A percentile compares a stretch with the other conserved stretches of the same genome.
These are phyloP conservation scores for Ptychochromis oligacanthus DNA, from an alignment of 2,113 vertebrate genomes.

Conservation along the genomic window DNA sequence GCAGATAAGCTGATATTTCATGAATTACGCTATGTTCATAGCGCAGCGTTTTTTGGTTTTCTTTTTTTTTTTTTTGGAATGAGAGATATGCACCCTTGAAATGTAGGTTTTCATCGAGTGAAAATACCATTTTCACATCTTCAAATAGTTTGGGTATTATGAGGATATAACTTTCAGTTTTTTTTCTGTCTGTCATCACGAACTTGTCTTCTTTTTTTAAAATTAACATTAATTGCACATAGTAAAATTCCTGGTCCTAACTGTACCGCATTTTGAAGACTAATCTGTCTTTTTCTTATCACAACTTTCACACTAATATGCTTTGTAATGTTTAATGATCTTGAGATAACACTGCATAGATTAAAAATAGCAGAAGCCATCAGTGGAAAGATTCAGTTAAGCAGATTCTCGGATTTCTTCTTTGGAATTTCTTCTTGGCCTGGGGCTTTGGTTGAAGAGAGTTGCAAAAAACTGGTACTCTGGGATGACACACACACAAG, in stretches of 20 bases:
- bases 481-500: background rate
- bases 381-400: constrained; percentile 5
- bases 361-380: background rate
- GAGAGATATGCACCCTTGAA: background rate
- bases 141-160: constrained; percentile 8
- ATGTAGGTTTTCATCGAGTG: constrained; percentile 25
- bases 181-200: background rate
- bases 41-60: constrained; percentile 20
- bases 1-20: constrained; percentile 29
- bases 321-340: background rate
- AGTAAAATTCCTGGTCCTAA: background rate
- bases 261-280: background rate
- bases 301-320: background rate
- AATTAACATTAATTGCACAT: background rate
- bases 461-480: background rate
- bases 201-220: background rate
- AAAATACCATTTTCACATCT: constrained; percentile 22
- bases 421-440: background rate
- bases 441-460: background rate
- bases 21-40: constrained; percentile 12
- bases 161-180: constrained; percentile 5
- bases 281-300: background rate
- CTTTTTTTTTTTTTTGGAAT: no score
- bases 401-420: background rate
- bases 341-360: background rate